These are phyloP conservation scores for Contarinia nasturtii DNA, from an alignment of 1,140 invertebrate species.

Conservation along the genomic window DNA sequence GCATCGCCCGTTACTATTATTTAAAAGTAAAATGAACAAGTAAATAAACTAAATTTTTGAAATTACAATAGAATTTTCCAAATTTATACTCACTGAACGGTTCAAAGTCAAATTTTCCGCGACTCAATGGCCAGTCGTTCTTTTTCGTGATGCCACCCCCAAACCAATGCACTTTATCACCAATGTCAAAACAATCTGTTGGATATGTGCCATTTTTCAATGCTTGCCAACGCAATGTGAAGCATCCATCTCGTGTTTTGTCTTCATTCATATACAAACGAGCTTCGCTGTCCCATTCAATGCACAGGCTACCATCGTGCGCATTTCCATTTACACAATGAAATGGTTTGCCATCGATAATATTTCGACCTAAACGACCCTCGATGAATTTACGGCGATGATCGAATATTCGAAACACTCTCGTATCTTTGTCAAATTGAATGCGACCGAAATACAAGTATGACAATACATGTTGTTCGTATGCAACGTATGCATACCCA, in stretches of 20 bases:
- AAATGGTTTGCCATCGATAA: slow-evolving; percentile 29
- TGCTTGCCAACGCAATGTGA: slow-evolving; percentile 64
- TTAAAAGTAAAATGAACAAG: too few species aligned
- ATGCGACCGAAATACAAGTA: slow-evolving; percentile 66
- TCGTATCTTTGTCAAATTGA: slow-evolving; percentile 60
- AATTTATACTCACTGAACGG: too few species aligned
- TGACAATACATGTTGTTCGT: slow-evolving; percentile 60
- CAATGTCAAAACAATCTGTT: slow-evolving; percentile 68
- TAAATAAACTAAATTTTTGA: too few species aligned
- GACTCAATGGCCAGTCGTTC: slow-evolving; percentile 60
- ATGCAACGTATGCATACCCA: slow-evolving; percentile 62
- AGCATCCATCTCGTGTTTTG: slow-evolving; percentile 44
- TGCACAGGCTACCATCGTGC: slow-evolving; percentile 39
- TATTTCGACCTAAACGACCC: neutral
- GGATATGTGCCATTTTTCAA: slow-evolving; percentile 38
- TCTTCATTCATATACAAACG: slow-evolving; percentile 46
- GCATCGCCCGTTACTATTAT: slow-evolving; percentile 66
- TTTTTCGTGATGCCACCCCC: slow-evolving; percentile 60
- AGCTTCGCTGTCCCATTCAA: slow-evolving; percentile 61
- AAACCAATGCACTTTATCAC: slow-evolving; percentile 49
- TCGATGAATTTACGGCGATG: slow-evolving; percentile 29
- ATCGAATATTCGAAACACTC: slow-evolving; percentile 52
- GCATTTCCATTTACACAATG: slow-evolving; percentile 46
- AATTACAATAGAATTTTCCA: too few species aligned
- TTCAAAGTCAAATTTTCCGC: slow-evolving; percentile 43